phyloP scores from a whole-genome alignment of 2,797 vertebrate genomes.

The Tragelaphus oryx region DNA sequence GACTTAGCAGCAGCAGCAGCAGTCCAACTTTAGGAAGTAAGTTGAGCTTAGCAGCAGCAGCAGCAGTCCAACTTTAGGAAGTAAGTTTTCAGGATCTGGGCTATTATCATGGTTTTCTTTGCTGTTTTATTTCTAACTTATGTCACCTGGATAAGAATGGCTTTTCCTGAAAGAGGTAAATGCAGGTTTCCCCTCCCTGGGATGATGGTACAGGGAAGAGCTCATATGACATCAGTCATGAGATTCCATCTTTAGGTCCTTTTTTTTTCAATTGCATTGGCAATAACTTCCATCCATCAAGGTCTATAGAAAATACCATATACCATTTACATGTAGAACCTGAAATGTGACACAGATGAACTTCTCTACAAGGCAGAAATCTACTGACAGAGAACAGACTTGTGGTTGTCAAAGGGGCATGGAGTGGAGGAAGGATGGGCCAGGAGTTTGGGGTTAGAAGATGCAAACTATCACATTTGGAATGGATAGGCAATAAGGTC shows the following conservation, averaged over 20 bases:
- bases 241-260: not conserved
- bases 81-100: not conserved
- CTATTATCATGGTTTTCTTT: not conserved
- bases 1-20: too few relatives aligned
- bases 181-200: not conserved
- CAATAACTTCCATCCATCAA: not conserved
- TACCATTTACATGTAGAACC: not conserved
- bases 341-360: not conserved
- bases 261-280: not conserved
- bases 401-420: not conserved
- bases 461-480: not conserved
- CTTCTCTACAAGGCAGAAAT: not conserved
- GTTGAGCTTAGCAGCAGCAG: too few relatives aligned
- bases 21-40: too few relatives aligned
- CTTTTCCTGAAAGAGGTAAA: not conserved
- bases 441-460: not conserved
- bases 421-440: not conserved
- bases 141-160: not conserved
- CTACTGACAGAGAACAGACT: not conserved
- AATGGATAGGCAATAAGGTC: not conserved
- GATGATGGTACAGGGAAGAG: not conserved
- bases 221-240: not conserved
- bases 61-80: not conserved
- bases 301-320: not conserved
- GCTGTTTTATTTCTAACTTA: not conserved